These are phyloP conservation scores for Pteria penguin DNA, from an alignment of 2,888 invertebrate genomes.

Conservation along the genomic window DNA sequence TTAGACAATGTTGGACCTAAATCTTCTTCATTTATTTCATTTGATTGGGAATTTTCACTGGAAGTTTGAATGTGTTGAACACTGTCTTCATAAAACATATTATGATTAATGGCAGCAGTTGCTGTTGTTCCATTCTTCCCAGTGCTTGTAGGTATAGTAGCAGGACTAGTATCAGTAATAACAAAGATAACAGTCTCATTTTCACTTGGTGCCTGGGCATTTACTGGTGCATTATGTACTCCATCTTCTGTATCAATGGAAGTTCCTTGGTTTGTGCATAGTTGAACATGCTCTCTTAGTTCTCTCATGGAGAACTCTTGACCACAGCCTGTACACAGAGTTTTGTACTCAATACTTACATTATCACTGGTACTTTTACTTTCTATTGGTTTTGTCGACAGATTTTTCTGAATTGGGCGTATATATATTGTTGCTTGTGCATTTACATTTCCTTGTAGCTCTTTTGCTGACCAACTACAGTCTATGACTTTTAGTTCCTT, in stretches of 20 bases:
- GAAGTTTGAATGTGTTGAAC: too few species aligned
- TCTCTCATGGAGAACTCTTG: slow-evolving; percentile 1
- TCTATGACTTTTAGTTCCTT: slow-evolving; percentile 17
- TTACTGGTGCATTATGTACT: background rate
- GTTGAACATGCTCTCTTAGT: slow-evolving; percentile 19
- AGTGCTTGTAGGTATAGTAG: background rate
- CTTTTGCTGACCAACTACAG: slow-evolving; percentile 25
- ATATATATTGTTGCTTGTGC: slow-evolving; percentile 35
- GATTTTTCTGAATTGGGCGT: slow-evolving; percentile 35
- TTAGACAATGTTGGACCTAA: too few species aligned
- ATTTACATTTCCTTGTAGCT: slow-evolving; percentile 29
- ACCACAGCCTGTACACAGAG: slow-evolving; percentile 19
- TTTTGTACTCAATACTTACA: background rate
- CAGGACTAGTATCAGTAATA: background rate
- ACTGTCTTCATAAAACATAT: too few species aligned
- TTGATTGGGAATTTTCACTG: background rate
- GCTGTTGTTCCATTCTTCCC: background rate
- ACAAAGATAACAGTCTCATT: background rate
- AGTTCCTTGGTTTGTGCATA: background rate
- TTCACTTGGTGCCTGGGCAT: background rate
- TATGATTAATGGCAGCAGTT: background rate
- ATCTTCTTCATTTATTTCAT: background rate
- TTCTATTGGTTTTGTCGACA: background rate
- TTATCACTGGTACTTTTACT: background rate
- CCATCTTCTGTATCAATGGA: background rate